Base-by-base conservation (phyloP, 2,797 vertebrate genomes). In the Sebastes cheni region DNA sequence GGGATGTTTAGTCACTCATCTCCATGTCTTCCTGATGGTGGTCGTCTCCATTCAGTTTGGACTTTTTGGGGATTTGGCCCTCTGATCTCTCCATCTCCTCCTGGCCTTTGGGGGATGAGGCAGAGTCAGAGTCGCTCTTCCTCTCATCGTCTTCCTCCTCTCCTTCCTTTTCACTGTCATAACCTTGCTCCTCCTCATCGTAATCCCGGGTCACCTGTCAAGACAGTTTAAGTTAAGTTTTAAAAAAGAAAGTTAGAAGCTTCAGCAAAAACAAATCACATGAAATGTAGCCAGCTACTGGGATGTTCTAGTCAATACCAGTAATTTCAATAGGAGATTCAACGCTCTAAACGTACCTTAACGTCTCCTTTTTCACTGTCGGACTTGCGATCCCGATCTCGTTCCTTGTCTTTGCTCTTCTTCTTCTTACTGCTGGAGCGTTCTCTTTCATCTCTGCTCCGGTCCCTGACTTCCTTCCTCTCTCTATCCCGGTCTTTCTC, bases 11-110 rank as follows among this genome's bases (percentile, higher is more conserved):
- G 92, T 99, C 98, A 72, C 98, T 99, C 98, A 99, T 99, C 89
- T 99, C 98, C 98, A 99, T 98, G 93, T 99, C 99, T 89, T 98
- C 98, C 75, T 98, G 97, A 8, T 98, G 98, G 87, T 98, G 98
- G 83, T 99, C 98, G 0, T 99, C 98, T 42, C 98, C 98, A 0
- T 98, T 98, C 10, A 97, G 95, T 89, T 98, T 98, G 89, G 98
- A 97, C 68, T 98, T 98, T 83, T 97, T 95, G 8, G 90, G 87
- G 0, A 87, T 54, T 6, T 96, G 97, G 6, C 93, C 94, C 0
- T 91, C 85, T 0, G 93, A 91, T 32, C 96, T 94, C 25, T 97
- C 97, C 1, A 81, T 75, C 36, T 95, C 92, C 30, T 89, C 90
- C 18, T 62, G 88, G 1, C 92, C 88, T 90, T 96, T 97, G 0